A percentile compares a stretch with the other conserved stretches of the same genome.
Evolutionary conservation across 2,797 vertebrate genomes (phyloP).

Genomic region (Staurois parvus): DNA sequence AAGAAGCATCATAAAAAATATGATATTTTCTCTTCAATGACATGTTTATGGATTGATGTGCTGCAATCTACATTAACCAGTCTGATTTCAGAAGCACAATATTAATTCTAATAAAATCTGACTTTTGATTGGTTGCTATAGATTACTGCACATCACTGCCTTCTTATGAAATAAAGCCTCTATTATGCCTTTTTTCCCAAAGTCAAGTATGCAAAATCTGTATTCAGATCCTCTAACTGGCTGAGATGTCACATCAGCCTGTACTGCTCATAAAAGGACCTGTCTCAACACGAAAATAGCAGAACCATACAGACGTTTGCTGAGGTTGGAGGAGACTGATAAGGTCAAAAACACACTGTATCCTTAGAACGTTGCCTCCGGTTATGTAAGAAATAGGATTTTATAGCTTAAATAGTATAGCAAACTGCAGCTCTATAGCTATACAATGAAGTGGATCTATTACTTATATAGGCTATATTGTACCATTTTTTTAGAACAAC

Average conservation of each 20-base stretch:
- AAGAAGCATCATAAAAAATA: background rate
- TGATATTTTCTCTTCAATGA: too few species aligned
- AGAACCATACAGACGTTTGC: background rate
- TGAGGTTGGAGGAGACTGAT: background rate
- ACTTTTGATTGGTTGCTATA: background rate
- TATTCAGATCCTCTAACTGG: background rate
- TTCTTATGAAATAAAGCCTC: background rate
- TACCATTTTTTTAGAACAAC: background rate
- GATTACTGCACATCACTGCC: background rate
- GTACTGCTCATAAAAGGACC: background rate
- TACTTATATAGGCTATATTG: background rate
- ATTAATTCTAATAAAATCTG: background rate
- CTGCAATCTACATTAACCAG: background rate
- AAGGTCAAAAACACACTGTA: conserved; percentile 6
- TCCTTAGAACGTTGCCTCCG: background rate
- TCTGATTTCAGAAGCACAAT: background rate
- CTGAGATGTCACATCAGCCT: background rate
- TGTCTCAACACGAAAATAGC: background rate
- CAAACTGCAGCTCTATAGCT: background rate
- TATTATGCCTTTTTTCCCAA: background rate
- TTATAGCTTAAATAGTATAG: background rate
- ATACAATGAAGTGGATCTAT: background rate
- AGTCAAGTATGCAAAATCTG: background rate
- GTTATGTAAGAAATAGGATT: background rate
- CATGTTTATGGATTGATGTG: background rate